A percentile compares a stretch with the other conserved stretches of the same genome.
Conservation (phyloP, 1,140 invertebrate genomes). For the Pseudomyrmex concolor region DNA sequence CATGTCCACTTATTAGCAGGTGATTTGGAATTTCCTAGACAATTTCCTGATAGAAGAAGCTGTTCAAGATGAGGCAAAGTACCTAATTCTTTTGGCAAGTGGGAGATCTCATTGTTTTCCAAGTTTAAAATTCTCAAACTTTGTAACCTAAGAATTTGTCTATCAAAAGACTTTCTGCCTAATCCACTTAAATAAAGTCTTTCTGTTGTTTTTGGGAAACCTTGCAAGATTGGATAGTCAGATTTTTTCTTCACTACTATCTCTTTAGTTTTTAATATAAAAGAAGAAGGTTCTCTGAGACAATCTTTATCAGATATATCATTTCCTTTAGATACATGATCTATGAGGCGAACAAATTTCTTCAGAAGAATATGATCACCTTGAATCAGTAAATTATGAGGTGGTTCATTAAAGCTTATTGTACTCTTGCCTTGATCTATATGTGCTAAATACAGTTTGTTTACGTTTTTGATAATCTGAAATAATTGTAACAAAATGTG, state of each 20-base stretch:
- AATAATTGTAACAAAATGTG: slow-evolving; percentile 59
- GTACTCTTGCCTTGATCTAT: slow-evolving; percentile 90
- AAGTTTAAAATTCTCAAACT: slow-evolving; percentile 90
- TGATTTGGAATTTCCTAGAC: slow-evolving; percentile 84
- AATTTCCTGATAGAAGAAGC: slow-evolving; percentile 90
- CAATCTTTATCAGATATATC: too few species aligned
- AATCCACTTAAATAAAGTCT: slow-evolving; percentile 87
- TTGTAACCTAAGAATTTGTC: slow-evolving; percentile 88
- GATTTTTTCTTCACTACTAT: slow-evolving; percentile 87
- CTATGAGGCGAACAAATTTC: slow-evolving; percentile 87
- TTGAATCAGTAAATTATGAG: slow-evolving; percentile 89
- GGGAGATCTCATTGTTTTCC: slow-evolving; percentile 90
- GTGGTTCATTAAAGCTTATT: slow-evolving; percentile 89
- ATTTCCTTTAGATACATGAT: slow-evolving; percentile 83
- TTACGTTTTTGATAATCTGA: slow-evolving; percentile 87
- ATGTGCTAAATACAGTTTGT: slow-evolving; percentile 89
- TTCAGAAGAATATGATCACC: slow-evolving; percentile 88
- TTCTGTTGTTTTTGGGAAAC: slow-evolving; percentile 88
- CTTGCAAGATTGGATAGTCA: slow-evolving; percentile 88
- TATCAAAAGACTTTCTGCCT: slow-evolving; percentile 87
- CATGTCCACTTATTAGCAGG: slow-evolving; percentile 87
- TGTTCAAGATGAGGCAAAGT: slow-evolving; percentile 88
- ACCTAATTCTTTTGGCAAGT: slow-evolving; percentile 90
- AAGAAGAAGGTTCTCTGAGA: background rate
- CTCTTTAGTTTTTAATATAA: slow-evolving; percentile 76